phyloP scores from a whole-genome alignment of 2,797 vertebrate species.

The Rhabdomys pumilio region DNA sequence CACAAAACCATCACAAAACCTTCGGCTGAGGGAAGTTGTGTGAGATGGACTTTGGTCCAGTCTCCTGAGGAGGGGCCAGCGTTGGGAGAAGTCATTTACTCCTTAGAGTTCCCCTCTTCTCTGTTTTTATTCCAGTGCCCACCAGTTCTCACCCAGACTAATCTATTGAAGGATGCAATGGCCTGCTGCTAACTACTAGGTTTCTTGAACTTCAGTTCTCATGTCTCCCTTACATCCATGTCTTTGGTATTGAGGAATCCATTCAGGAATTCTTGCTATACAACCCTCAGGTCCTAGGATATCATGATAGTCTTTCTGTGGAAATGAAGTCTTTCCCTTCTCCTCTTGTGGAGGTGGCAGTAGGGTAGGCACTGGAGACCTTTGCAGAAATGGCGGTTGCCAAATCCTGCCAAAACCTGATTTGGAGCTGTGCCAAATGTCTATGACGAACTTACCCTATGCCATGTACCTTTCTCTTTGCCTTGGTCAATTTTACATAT shows the following conservation, averaged over 20 bases:
- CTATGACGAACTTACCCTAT: not conserved
- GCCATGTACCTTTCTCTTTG: not conserved
- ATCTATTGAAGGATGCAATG: not conserved
- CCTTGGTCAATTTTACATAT: not conserved
- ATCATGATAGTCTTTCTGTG: not conserved
- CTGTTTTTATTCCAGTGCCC: not conserved
- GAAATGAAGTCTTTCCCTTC: not conserved
- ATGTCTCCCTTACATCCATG: not conserved
- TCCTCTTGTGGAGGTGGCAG: not conserved
- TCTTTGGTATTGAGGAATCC: not conserved
- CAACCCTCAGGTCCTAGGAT: not conserved
- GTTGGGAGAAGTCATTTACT: not conserved
- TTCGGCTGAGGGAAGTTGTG: not conserved
- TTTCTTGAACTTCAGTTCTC: slow-evolving; percentile 1
- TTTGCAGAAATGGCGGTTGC: not conserved
- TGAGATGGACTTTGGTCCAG: not conserved
- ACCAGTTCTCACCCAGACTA: not conserved
- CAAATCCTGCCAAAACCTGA: not conserved
- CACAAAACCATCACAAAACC: too few species aligned
- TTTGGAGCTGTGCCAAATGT: not conserved
- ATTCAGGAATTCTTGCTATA: not conserved
- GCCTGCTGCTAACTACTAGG: not conserved
- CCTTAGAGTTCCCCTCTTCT: not conserved
- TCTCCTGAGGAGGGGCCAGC: not conserved
- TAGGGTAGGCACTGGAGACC: not conserved